Percentiles rank a stretch among this genome's conserved stretches.
Conservation (phyloP, 2,113 vertebrate genomes). For the Furnarius figulus region DNA sequence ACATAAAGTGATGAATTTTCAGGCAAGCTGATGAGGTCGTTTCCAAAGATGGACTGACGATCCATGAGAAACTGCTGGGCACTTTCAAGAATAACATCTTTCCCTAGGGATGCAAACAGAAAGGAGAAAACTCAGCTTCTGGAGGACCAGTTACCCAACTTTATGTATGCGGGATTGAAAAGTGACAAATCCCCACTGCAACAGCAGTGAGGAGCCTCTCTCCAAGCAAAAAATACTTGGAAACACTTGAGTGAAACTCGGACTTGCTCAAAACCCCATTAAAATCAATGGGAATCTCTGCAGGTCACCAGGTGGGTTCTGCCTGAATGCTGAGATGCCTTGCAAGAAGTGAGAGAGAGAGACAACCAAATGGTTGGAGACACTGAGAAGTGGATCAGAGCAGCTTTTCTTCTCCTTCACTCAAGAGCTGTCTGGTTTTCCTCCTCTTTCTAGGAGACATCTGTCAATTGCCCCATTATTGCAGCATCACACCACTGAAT, state of each 20-base stretch:
- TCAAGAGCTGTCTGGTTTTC: not conserved
- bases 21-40: constrained; percentile 26
- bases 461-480: not conserved
- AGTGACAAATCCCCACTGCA: not conserved
- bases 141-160: not conserved
- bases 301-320: not conserved
- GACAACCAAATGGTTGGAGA: not conserved
- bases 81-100: constrained; percentile 44
- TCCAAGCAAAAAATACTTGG: not conserved
- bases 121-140: not conserved
- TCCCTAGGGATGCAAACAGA: constrained; percentile 3
- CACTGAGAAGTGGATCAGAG: not conserved
- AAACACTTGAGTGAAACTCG: not conserved
- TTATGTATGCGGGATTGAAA: not conserved
- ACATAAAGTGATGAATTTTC: constrained; percentile 40
- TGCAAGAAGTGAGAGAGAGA: not conserved
- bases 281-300: not conserved
- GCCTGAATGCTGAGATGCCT: not conserved
- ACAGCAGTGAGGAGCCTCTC: not conserved
- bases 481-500: not conserved
- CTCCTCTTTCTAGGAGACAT: not conserved
- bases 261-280: not conserved
- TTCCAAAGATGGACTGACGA: constrained; percentile 35
- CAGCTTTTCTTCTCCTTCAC: not conserved
- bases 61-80: constrained; percentile 11